phyloP scores from a whole-genome alignment of 2,113 vertebrate genomes.

The Leucosticte australis region DNA sequence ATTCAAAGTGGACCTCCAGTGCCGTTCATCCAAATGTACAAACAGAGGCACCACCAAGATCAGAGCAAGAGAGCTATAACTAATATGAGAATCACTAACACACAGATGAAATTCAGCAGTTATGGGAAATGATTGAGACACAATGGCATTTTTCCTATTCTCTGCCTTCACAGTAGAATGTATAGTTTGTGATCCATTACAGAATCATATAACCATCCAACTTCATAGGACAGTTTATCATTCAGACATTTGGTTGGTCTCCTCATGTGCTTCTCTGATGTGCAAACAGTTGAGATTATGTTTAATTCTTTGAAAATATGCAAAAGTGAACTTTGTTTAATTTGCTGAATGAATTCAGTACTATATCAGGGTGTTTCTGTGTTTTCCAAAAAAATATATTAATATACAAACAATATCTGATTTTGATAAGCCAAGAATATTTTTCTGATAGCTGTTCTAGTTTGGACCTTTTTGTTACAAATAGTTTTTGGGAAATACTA shows the following conservation, averaged over 20 bases:
- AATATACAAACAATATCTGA: background rate
- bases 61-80: background rate
- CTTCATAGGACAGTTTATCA: background rate
- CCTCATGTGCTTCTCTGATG: accelerated
- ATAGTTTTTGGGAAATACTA: background rate
- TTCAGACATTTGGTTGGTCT: background rate
- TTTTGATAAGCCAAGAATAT: background rate
- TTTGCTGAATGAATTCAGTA: background rate
- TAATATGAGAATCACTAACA: background rate
- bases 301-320: background rate
- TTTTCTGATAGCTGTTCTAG: background rate
- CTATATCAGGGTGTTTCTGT: background rate
- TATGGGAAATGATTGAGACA: accelerated
- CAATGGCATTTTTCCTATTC: background rate
- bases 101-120: background rate
- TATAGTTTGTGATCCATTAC: background rate
- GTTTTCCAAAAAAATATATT: background rate
- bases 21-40: background rate
- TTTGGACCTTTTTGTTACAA: background rate
- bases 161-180: background rate
- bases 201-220: background rate
- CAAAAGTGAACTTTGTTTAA: background rate
- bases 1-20: background rate
- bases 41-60: background rate
- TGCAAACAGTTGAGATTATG: accelerated